A percentile compares a stretch with the other conserved stretches of the same genome.
These are phyloP conservation scores for Mastomys natalensis DNA, from an alignment of 2,113 vertebrate genomes.

Conservation along the genomic window DNA sequence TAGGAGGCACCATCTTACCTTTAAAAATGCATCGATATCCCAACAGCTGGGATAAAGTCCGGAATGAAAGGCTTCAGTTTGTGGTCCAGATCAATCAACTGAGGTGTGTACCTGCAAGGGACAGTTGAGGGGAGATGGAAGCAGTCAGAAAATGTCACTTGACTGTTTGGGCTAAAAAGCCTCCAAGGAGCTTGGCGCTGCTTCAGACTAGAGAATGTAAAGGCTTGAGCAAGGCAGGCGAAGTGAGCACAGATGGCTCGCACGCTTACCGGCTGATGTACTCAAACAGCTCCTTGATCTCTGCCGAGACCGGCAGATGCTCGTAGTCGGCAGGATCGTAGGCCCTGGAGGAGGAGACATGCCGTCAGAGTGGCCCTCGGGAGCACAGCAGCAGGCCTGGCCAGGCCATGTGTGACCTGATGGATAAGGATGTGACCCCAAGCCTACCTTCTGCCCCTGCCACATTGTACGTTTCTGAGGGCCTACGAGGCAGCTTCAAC, in stretches of 20 bases:
- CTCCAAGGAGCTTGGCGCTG: background rate
- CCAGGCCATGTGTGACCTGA: background rate
- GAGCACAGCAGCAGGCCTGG: background rate
- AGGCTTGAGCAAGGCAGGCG: background rate
- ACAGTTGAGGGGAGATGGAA: background rate
- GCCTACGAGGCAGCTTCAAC: conserved; percentile 28
- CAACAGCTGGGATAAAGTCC: conserved; percentile 97
- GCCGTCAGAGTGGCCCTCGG: too few relatives aligned
- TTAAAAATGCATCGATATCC: conserved; percentile 99
- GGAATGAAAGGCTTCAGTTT: conserved; percentile 98
- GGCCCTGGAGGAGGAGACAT: conserved; percentile 82
- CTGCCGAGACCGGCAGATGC: conserved; percentile 92
- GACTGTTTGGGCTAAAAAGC: background rate
- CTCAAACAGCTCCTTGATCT: conserved; percentile 96
- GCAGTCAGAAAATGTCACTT: background rate
- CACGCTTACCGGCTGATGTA: conserved; percentile 93
- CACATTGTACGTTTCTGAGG: background rate
- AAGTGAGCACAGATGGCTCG: background rate
- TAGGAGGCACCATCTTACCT: conserved; percentile 86
- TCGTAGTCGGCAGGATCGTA: conserved; percentile 93
- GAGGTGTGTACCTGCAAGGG: conserved; percentile 92
- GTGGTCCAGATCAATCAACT: conserved; percentile 92
- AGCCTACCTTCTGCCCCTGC: background rate
- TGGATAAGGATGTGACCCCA: background rate
- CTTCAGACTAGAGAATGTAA: background rate